These are phyloP conservation scores for Ceramica pisi DNA, from an alignment of 2,888 invertebrate species.

Conservation along the genomic window DNA sequence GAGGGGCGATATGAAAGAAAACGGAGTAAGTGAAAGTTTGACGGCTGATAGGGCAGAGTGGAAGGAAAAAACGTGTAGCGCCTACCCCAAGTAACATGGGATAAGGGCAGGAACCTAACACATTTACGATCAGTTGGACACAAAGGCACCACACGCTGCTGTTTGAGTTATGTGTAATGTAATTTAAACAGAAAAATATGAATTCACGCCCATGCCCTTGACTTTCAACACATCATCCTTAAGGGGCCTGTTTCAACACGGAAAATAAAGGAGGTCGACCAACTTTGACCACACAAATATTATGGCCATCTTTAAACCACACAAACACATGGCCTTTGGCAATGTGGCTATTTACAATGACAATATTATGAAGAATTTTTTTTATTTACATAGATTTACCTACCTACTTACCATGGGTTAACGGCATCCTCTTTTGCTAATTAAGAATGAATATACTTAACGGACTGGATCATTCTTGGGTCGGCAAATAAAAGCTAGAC, in stretches of 20 bases:
- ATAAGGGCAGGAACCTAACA: too few species aligned
- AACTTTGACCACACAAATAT: too few species aligned
- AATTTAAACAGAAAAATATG: slow-evolving; percentile 6
- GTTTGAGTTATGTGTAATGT: not conserved
- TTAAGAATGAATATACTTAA: not conserved
- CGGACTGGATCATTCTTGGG: not conserved
- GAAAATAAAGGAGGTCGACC: slow-evolving; percentile 11
- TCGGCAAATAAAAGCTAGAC: slow-evolving; percentile 7
- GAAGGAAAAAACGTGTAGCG: too few species aligned
- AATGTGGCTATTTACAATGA: slow-evolving; percentile 10
- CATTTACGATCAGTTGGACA: too few species aligned
- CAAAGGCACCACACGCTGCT: too few species aligned
- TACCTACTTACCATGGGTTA: not conserved
- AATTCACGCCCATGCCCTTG: slow-evolving; percentile 24
- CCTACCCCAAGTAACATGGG: too few species aligned
- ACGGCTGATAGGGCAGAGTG: too few species aligned
- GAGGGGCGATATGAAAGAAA: too few species aligned
- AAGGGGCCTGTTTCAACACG: not conserved
- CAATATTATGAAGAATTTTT: slow-evolving; percentile 24
- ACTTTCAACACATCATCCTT: slow-evolving; percentile 16
- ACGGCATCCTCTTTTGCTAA: not conserved
- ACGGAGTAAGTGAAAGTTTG: too few species aligned
- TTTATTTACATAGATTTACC: not conserved
- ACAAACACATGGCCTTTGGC: slow-evolving; percentile 8
- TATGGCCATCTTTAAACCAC: not conserved